Conservation (phyloP, 2,888 invertebrate genomes). For the Phaonia tiefii region DNA sequence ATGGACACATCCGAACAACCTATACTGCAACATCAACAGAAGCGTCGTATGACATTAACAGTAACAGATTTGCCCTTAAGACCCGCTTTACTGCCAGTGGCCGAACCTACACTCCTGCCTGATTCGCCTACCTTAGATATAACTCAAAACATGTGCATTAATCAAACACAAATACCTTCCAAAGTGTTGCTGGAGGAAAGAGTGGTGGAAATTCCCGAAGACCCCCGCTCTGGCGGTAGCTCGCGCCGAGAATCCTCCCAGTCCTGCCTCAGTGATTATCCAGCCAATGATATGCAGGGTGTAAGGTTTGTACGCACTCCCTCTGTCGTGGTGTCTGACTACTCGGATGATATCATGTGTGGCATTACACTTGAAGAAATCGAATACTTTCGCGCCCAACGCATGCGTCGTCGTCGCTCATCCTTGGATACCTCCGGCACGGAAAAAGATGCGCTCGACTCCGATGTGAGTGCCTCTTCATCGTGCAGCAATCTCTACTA, state of each 20-base stretch:
- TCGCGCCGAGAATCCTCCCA: conserved; percentile 81
- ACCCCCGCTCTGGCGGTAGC: conserved; percentile 76
- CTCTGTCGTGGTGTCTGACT: conserved; percentile 93
- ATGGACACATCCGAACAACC: conserved; percentile 54
- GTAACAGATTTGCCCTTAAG: conserved; percentile 79
- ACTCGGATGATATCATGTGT: conserved; percentile 86
- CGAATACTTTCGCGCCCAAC: conserved; percentile 82
- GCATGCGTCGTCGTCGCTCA: conserved; percentile 77
- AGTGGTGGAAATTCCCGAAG: conserved; percentile 81
- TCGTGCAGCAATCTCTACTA: conserved; percentile 84
- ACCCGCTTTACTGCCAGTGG: conserved; percentile 78
- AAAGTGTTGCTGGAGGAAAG: conserved; percentile 83
- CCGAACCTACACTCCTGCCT: conserved; percentile 78
- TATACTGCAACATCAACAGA: conserved; percentile 64
- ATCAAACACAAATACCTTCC: conserved; percentile 74
- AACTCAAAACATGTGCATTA: conserved; percentile 54
- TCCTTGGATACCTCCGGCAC: conserved; percentile 76
- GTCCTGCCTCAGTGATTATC: conserved; percentile 80
- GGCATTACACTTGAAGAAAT: conserved; percentile 84
- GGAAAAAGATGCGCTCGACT: conserved; percentile 76
- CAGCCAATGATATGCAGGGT: conserved; percentile 79
- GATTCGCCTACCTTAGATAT: conserved; percentile 73
- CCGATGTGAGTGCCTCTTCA: conserved; percentile 83
- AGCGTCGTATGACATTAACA: conserved; percentile 79
- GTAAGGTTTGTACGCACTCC: conserved; percentile 88